These are phyloP conservation scores for Chelonoidis abingdonii DNA, from an alignment of 2,113 vertebrate species.

Conservation along the genomic window DNA sequence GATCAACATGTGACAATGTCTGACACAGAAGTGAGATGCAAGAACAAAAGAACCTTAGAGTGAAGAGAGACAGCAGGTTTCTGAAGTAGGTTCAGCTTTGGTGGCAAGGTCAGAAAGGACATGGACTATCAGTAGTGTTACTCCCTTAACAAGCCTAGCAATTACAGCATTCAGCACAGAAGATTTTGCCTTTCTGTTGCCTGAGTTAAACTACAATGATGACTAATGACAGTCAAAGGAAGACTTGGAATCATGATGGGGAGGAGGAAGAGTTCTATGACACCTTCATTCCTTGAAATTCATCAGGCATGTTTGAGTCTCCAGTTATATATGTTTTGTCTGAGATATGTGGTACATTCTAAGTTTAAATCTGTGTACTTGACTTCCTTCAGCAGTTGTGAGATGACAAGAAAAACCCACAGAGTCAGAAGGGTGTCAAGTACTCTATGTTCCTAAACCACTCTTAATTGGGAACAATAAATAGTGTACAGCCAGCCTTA, in stretches of 20 bases:
- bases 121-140: neutral
- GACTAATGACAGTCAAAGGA: neutral
- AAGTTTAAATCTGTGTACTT: neutral
- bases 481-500: constrained; percentile 33
- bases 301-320: neutral
- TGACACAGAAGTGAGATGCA: accelerated
- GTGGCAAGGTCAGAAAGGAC: constrained; percentile 33
- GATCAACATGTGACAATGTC: accelerated
- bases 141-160: neutral
- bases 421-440: constrained; percentile 18
- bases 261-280: neutral
- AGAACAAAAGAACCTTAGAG: neutral
- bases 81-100: constrained; percentile 13
- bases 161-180: accelerated
- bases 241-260: neutral
- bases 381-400: constrained; percentile 47
- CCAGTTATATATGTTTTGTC: neutral
- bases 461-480: constrained; percentile 16
- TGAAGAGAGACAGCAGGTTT: neutral
- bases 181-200: neutral
- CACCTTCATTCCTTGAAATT: neutral
- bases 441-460: constrained; percentile 2
- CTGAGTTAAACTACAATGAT: neutral
- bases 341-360: constrained; percentile 2
- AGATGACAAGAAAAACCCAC: constrained; percentile 5